Evolutionary conservation across 1,140 invertebrate species (phyloP).

Genomic region (Uloborus diversus): DNA sequence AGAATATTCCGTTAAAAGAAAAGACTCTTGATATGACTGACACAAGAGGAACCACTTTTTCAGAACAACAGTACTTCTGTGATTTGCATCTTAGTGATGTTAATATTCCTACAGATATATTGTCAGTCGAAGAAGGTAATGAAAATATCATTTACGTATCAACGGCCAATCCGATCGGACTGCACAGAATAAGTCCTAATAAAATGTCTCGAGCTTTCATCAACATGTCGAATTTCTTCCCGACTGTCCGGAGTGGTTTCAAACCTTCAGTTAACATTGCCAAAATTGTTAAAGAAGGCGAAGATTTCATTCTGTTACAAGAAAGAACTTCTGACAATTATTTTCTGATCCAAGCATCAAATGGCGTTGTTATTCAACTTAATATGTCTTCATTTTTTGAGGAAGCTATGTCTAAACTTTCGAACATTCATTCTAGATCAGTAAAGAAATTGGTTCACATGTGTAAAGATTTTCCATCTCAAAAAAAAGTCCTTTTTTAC

Average conservation of each 20-base stretch:
- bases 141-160: constrained; percentile 27
- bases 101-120: constrained; percentile 18
- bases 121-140: not conserved
- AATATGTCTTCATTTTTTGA: constrained; percentile 10
- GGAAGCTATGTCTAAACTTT: constrained; percentile 31
- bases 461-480: not conserved
- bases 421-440: constrained; percentile 4
- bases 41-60: constrained; percentile 6
- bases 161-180: constrained; percentile 33
- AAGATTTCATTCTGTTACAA: constrained; percentile 23
- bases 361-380: constrained; percentile 3
- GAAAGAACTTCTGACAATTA: constrained; percentile 30
- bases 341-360: constrained; percentile 22
- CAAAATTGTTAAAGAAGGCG: not conserved
- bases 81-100: constrained; percentile 11
- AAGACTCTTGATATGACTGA: constrained; percentile 6
- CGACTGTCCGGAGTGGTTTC: constrained; percentile 27
- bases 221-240: constrained; percentile 35
- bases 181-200: constrained; percentile 1
- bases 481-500: constrained; percentile 24
- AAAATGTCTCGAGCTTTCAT: not conserved
- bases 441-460: not conserved
- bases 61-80: constrained; percentile 9
- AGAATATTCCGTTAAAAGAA: not conserved
- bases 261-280: constrained; percentile 31